These are phyloP conservation scores for Brachionus manjavacas DNA, from an alignment of 1,140 invertebrate genomes.

Conservation along the genomic window DNA sequence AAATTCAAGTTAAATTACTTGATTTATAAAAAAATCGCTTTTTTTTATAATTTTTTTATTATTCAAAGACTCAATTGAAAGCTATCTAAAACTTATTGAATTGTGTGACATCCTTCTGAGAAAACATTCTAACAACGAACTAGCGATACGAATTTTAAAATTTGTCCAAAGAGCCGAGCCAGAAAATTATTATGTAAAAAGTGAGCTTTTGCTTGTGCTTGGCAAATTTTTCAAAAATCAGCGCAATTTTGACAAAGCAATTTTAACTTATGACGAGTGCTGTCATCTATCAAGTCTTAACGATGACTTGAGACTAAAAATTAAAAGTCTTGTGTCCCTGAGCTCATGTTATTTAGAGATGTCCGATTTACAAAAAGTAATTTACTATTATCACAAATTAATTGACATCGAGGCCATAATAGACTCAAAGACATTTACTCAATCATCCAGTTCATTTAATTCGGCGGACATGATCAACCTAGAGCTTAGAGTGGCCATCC, in stretches of 20 bases:
- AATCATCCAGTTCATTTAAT: background rate
- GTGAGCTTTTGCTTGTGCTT: background rate
- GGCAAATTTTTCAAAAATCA: constrained; percentile 36
- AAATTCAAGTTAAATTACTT: too few relatives aligned
- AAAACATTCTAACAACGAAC: background rate
- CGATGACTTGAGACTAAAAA: constrained; percentile 1
- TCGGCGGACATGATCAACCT: background rate
- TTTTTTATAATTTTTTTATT: too few relatives aligned
- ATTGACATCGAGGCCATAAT: constrained; percentile 1
- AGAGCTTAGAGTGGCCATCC: constrained; percentile 11
- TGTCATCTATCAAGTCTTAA: background rate
- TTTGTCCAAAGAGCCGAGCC: background rate
- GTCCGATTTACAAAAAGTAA: constrained; percentile 29
- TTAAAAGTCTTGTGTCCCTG: constrained; percentile 22
- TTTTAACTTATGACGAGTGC: constrained; percentile 26
- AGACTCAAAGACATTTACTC: background rate
- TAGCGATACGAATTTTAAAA: constrained; percentile 9
- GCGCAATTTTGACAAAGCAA: constrained; percentile 35
- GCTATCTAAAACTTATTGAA: background rate
- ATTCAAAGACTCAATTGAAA: background rate
- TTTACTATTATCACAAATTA: constrained; percentile 29
- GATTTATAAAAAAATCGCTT: too few relatives aligned
- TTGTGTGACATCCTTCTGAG: background rate
- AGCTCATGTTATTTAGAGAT: constrained; percentile 35
- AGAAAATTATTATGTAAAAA: constrained; percentile 1